Evolutionary conservation across 2,888 invertebrate species (phyloP).

Genomic region (Deilephila porcellus): DNA sequence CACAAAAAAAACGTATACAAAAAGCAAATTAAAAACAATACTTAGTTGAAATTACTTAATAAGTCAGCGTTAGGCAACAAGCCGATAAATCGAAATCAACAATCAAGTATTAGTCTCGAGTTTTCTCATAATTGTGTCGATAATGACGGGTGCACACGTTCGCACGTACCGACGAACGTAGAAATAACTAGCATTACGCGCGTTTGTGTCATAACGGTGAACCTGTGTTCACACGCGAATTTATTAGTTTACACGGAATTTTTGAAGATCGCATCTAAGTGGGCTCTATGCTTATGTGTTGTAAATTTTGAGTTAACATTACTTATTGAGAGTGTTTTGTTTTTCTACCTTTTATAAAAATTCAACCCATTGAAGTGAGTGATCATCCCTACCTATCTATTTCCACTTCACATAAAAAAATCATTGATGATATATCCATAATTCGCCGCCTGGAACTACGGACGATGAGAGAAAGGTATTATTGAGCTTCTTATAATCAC

Average conservation of each 20-base stretch:
- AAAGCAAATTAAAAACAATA: constrained; percentile 7
- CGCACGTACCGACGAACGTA: not conserved
- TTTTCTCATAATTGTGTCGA: constrained; percentile 54
- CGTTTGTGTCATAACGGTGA: constrained; percentile 26
- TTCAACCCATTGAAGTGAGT: too few relatives aligned
- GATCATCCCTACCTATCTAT: too few relatives aligned
- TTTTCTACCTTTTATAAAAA: too few relatives aligned
- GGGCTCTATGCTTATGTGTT: not conserved
- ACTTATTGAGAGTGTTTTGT: too few relatives aligned
- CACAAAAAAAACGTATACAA: not conserved
- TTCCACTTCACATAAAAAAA: too few relatives aligned
- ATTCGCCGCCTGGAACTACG: too few relatives aligned
- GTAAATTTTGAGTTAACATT: not conserved
- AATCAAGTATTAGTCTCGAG: constrained; percentile 39
- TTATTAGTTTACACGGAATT: constrained; percentile 28
- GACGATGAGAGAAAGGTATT: too few relatives aligned
- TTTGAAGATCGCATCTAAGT: constrained; percentile 1
- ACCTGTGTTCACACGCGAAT: constrained; percentile 26
- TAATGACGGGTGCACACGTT: constrained; percentile 52
- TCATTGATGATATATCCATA: too few relatives aligned
- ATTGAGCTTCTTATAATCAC: too few relatives aligned
- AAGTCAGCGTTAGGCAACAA: constrained; percentile 43
- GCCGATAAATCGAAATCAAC: constrained; percentile 49
- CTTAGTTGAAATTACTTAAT: constrained; percentile 10
- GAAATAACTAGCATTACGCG: constrained; percentile 45